A percentile compares a stretch with the other conserved stretches of the same genome.
Evolutionary conservation across 2,113 vertebrate genomes (phyloP).

Genomic region (Mirounga angustirostris): DNA sequence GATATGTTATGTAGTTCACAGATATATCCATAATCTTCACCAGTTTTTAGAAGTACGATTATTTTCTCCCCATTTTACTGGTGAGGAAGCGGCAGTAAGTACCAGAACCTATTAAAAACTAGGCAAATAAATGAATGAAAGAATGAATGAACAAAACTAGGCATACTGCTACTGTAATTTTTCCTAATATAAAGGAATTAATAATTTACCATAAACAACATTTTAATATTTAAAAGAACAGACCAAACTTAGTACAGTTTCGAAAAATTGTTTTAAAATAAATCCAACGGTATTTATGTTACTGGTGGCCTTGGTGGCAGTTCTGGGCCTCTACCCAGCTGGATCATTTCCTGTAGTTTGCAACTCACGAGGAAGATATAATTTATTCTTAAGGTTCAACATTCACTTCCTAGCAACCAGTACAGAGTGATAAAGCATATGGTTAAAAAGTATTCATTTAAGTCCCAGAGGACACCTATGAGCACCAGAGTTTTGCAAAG

Average conservation of each 20-base stretch:
- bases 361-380: background rate
- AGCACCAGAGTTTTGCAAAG: background rate
- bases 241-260: background rate
- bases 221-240: constrained; percentile 10
- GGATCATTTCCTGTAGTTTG: background rate
- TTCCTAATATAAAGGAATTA: background rate
- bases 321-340: background rate
- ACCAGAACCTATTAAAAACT: background rate
- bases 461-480: background rate
- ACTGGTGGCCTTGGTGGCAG: background rate
- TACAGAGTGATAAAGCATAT: background rate
- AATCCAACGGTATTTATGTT: background rate
- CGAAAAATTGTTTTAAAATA: background rate
- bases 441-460: background rate
- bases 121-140: background rate
- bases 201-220: background rate
- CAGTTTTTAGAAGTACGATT: background rate
- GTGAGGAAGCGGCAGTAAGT: background rate
- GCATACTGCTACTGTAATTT: background rate
- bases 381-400: background rate
- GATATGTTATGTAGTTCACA: background rate
- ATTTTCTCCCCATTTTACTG: background rate
- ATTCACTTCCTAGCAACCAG: background rate
- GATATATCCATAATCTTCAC: background rate
- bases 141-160: background rate